Evolutionary conservation across 2,888 invertebrate species (phyloP).

Genomic region (Stenodema calcarata): DNA sequence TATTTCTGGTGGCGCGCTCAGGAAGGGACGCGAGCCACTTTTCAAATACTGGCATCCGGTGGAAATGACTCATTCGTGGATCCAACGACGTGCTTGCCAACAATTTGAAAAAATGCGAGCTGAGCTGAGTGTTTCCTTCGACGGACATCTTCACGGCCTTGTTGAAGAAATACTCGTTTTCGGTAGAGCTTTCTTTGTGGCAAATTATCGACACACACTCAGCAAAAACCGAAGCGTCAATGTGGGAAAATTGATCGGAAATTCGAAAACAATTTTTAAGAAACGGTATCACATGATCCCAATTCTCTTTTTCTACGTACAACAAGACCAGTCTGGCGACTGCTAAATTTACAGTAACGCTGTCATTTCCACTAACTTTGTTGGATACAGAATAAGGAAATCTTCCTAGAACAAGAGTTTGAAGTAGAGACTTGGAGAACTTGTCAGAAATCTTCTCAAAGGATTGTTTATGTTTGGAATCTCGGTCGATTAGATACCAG

Average conservation of each 20-base stretch:
- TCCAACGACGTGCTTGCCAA: slow-evolving; percentile 9
- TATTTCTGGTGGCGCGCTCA: slow-evolving; percentile 21
- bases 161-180: background rate
- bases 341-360: slow-evolving; percentile 30
- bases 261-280: slow-evolving; percentile 38
- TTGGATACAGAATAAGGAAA: slow-evolving; percentile 55
- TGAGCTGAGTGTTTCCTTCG: background rate
- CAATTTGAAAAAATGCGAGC: slow-evolving; percentile 31
- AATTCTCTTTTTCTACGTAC: background rate
- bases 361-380: slow-evolving; percentile 29
- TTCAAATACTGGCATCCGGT: background rate
- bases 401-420: slow-evolving; percentile 52
- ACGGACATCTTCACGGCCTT: background rate
- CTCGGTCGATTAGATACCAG: background rate
- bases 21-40: slow-evolving; percentile 50
- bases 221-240: background rate
- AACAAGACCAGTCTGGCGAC: slow-evolving; percentile 25
- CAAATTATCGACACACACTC: slow-evolving; percentile 17
- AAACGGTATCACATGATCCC: slow-evolving; percentile 41
- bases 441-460: background rate
- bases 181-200: background rate
- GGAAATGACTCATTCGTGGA: background rate
- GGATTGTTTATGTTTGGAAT: background rate
- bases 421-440: slow-evolving; percentile 50
- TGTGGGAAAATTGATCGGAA: background rate